Evolutionary conservation across 2,888 invertebrate species (phyloP), one percentile per base, ranked within the genome.

Genomic region (Ectemnius lituratus): DNA sequence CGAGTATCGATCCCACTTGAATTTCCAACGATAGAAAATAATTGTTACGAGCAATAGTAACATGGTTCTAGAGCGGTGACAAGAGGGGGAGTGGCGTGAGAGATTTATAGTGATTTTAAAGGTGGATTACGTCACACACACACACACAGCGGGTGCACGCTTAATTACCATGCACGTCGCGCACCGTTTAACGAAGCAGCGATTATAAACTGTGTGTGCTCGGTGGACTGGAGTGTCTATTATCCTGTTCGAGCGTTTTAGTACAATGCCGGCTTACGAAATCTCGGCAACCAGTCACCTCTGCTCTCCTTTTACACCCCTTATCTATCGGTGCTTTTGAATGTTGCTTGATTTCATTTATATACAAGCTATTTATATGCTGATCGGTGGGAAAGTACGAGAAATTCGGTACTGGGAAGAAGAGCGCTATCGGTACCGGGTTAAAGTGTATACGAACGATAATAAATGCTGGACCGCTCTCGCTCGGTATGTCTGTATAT

Each of bases 121-220:
- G 67, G 68, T 78, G 37, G 78, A 78, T 78, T 78, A 75, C 78
- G 74, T 68, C 78, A 78, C 37, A 37, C 78, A 74, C 71, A 11
- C 37, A 37, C 37, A 37, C 37, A 37, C 8, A 6, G 37, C 8
- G 37, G 1, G 37, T 8, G 37, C 37, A 37, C 57, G 78, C 78
- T 78, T 78, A 78, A 78, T 78, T 78, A 78, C 78, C 78, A 78
- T 78, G 78, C 78, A 78, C 74, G 78, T 78, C 78, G 78, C 78
- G 78, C 78, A 75, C 76, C 78, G 78, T 78, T 78, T 78, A 78
- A 76, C 78, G 78, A 78, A 78, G 73, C 78, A 76, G 77, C 72
- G 78, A 78, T 78, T 78, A 78, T 75, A 75, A 70, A 47, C 76
- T 63, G 62, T 62, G 67, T 66, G 67, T 49, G 61, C 66, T 68